A percentile compares a stretch with the other conserved stretches of the same genome.
Evolutionary conservation across 2,113 vertebrate genomes (phyloP).

Genomic region (Ceyx cyanopectus): DNA sequence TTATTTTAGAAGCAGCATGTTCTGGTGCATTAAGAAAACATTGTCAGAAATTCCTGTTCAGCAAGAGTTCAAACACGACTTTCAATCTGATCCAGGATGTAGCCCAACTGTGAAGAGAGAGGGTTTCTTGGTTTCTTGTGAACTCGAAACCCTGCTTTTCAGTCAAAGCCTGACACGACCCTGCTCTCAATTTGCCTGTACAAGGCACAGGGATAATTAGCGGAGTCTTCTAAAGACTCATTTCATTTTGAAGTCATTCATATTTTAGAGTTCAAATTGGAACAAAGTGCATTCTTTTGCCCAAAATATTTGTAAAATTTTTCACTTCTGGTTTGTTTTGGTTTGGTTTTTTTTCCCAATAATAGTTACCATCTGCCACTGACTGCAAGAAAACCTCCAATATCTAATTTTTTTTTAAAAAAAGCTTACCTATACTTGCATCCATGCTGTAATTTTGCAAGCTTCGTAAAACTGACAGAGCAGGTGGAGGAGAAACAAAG

Average conservation of each 20-base stretch:
- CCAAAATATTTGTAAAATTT: background rate
- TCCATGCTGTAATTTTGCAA: background rate
- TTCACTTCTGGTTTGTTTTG: background rate
- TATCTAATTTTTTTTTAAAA: background rate
- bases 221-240: background rate
- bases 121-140: background rate
- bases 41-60: background rate
- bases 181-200: background rate
- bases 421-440: background rate
- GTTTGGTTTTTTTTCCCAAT: background rate
- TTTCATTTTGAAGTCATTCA: background rate
- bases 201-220: background rate
- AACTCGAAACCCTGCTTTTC: background rate
- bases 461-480: background rate
- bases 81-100: background rate
- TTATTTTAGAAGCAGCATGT: conserved; percentile 8
- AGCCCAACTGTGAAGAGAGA: background rate
- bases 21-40: background rate
- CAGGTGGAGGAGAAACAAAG: background rate
- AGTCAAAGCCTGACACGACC: background rate
- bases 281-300: background rate
- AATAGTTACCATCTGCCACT: background rate
- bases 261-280: background rate
- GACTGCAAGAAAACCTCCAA: background rate
- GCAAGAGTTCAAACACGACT: background rate